Evolutionary conservation across 92 coral and sea anemone species (phyloP), one percentile per base, ranked within the genome.

Genomic region (Bergia sp.): DNA sequence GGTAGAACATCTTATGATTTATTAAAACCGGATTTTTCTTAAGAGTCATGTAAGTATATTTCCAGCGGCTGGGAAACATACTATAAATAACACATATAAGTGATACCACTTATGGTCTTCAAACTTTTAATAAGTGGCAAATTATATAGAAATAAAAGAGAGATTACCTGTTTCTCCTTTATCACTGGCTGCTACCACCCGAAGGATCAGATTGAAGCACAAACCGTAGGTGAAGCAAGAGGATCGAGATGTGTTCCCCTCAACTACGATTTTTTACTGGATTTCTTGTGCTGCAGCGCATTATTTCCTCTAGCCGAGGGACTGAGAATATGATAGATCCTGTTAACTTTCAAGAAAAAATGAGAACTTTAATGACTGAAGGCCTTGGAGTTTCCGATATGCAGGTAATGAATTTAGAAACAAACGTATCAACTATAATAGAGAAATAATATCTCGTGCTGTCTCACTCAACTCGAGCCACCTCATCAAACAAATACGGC

Each of bases 311-410:
- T n/a, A 67, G n/a, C 50, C 38, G 45, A 49, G 65, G 37, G n/a
- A 4, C 29, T 29, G 29, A 36, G 40, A 73, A 87, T 20, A 29
- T 87, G 20, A 55, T 87, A 0, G 58, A 87, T 18, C 69, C 85
- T 37, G 81, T 12, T 37, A 9, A 73, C 58, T 87, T 87, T 43
- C 73, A 81, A 7, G 61, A 77, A 77, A 23, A 49, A 47, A n/a
- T 87, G 20, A 7, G 76, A 40, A 87, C 50, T 49, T 69, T 87
- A 44, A 37, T 77, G 13, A 58, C 84, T n/a, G 89, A 89, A 36
- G 91, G 88, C n/a, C 91, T 89, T 44, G 91, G 91, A 36, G 88
- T 85, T 5, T 12, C 64, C 44, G 74, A 49, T 37, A 66, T 89
- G 49, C 88, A 89, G 89, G 91, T 89, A 72, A 42, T 5, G 0